Conservation (phyloP, 2,888 invertebrate genomes). For the Aleiodes alternator region DNA sequence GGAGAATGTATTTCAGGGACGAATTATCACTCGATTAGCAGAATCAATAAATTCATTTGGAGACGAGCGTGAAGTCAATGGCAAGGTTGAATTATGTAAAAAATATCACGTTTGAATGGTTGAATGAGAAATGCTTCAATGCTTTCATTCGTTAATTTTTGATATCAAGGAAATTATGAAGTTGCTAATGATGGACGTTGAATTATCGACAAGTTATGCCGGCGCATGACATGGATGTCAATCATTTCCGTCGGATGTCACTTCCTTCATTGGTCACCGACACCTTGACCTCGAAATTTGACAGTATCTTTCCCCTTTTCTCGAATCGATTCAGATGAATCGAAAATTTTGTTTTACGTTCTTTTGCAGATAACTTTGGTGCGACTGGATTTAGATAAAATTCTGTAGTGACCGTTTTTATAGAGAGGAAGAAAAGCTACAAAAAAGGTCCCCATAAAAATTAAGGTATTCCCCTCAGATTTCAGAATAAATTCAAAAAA, state of each 20-base stretch:
- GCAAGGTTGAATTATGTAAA: not conserved
- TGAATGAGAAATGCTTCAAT: too few species aligned
- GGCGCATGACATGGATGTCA: conserved; percentile 31
- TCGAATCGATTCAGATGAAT: not conserved
- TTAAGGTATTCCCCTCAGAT: not conserved
- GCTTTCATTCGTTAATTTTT: too few species aligned
- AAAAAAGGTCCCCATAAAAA: too few species aligned
- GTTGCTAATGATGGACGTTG: not conserved
- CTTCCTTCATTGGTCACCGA: conserved; percentile 58
- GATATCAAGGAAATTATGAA: not conserved
- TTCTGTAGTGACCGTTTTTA: too few species aligned
- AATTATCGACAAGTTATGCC: conserved; percentile 5
- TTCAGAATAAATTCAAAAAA: not conserved
- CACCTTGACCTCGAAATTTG: conserved; percentile 53
- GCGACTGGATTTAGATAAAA: too few species aligned
- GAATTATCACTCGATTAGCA: conserved; percentile 8
- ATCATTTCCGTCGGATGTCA: conserved; percentile 58
- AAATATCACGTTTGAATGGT: too few species aligned
- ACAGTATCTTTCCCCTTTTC: not conserved
- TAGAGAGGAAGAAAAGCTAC: too few species aligned
- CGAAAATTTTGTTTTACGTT: not conserved
- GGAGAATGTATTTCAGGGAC: conserved; percentile 10
- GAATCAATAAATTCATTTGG: conserved; percentile 20
- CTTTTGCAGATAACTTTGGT: too few species aligned
- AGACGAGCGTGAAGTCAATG: conserved; percentile 12